Percentiles rank a stretch among this genome's conserved stretches.
Evolutionary conservation across 2,888 invertebrate species (phyloP).

Genomic region (Oscheius sp.): DNA sequence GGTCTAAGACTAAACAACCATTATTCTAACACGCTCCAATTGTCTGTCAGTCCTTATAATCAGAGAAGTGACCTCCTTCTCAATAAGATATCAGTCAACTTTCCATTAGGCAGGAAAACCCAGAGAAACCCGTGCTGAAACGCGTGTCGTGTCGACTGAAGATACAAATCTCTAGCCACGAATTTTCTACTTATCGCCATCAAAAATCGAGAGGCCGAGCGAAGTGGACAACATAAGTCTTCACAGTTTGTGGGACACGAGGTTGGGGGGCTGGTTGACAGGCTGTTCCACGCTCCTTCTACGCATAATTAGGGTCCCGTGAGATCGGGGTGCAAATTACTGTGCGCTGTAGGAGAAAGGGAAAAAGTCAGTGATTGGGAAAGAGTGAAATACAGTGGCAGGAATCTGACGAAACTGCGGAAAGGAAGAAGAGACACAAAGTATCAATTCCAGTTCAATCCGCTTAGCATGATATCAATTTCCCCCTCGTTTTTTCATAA

Average conservation of each 20-base stretch:
- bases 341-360: background rate
- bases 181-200: constrained; percentile 36
- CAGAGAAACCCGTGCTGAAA: too few species aligned
- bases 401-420: background rate
- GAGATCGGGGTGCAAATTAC: background rate
- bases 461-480: constrained; percentile 20
- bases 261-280: too few species aligned
- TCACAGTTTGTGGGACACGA: constrained; percentile 9
- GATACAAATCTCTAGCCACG: constrained; percentile 26
- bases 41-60: too few species aligned
- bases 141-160: background rate
- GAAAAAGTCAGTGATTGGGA: background rate
- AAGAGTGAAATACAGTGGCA: background rate
- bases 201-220: constrained; percentile 22
- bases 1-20: too few species aligned
- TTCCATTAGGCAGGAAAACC: too few species aligned
- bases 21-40: too few species aligned
- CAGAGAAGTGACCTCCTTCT: too few species aligned
- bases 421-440: background rate
- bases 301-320: constrained; percentile 20
- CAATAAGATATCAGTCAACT: too few species aligned
- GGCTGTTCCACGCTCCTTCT: constrained; percentile 3
- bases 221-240: constrained; percentile 16
- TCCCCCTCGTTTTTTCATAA: background rate
- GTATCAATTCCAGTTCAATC: constrained; percentile 18